Evolutionary conservation across 2,113 vertebrate genomes (phyloP), one percentile per base, ranked within the genome.

Genomic region (Catharus bicknelli): DNA sequence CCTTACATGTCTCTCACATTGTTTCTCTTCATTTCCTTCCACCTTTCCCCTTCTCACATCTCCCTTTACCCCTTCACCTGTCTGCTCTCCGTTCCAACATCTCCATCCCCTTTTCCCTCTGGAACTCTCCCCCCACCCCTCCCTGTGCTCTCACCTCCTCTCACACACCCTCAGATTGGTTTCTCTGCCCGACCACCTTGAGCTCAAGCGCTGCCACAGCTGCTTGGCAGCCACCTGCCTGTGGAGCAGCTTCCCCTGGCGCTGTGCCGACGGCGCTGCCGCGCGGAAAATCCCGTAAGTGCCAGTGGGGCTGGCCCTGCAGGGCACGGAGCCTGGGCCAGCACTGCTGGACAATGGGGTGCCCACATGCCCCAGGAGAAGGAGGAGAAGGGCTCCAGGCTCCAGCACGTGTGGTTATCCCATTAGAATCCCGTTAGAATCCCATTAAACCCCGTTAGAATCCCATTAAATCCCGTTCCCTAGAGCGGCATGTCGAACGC

Each of bases 221-320:
- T 96, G 90, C 86, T 79, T 92, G 89, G 91, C 93, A 58, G 70
- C 95, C 90, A 9, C 4, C 74, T 95, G 95, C 83, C 95, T 93
- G 76, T 96, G 96, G 97, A 97, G 95, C 79, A 79, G 90, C 95
- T 89, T 97, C 95, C 38, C 93, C 61, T 85, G n/a, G 90, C 40
- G 63, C 90, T 86, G 59, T 62, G 87, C 93, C n/a, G 81, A 25
- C 18, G 95, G 93, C 90, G 93, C 95, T 95, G 45, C 96, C 13
- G 80, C 91, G 55, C 3, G 51, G 79, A 96, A 62, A 40, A 90
- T 18, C 90, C 90, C 57, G 29, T 97, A 97, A 97, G 95, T 97
- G 16, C 76, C 2, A 48, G 68, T 7, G 82, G 30, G 66, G 82
- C 40, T 1, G 7, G 8, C 32, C 20, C 11, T 16, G 26, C 27